A percentile compares a stretch with the other conserved stretches of the same genome.
These are phyloP conservation scores for Drosophila erecta DNA, from an alignment of 1,140 invertebrate species.

Conservation along the genomic window DNA sequence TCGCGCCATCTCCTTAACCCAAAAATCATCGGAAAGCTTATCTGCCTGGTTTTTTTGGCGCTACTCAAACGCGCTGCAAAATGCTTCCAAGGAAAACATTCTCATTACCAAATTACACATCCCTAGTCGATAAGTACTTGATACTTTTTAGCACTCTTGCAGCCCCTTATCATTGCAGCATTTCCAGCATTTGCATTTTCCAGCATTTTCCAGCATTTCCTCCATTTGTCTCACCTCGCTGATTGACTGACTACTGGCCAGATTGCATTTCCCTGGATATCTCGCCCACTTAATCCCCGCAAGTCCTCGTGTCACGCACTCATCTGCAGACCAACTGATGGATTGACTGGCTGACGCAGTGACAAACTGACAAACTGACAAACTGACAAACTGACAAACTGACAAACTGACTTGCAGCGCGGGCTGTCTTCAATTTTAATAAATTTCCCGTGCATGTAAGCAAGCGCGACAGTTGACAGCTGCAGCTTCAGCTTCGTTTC, in stretches of 20 bases:
- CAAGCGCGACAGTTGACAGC: conserved; percentile 76
- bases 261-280: conserved; percentile 25
- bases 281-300: conserved; percentile 6
- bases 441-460: conserved; percentile 72
- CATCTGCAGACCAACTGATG: conserved; percentile 5
- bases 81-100: neutral
- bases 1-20: conserved; percentile 16
- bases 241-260: conserved; percentile 27
- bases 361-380: conserved; percentile 37
- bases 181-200: neutral
- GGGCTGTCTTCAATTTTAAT: conserved; percentile 77
- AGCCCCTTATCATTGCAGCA: neutral
- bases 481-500: conserved; percentile 17
- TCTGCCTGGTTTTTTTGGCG: no score
- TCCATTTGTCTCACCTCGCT: conserved; percentile 12
- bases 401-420: conserved; percentile 35
- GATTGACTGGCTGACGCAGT: conserved; percentile 13
- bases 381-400: conserved; percentile 41
- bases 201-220: neutral
- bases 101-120: no score
- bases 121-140: no score
- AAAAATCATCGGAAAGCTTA: no score
- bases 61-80: no score
- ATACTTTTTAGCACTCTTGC: no score
- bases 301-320: neutral